Base-by-base conservation (phyloP, 2,797 vertebrate species). In the Silurus lanzhouensis region DNA sequence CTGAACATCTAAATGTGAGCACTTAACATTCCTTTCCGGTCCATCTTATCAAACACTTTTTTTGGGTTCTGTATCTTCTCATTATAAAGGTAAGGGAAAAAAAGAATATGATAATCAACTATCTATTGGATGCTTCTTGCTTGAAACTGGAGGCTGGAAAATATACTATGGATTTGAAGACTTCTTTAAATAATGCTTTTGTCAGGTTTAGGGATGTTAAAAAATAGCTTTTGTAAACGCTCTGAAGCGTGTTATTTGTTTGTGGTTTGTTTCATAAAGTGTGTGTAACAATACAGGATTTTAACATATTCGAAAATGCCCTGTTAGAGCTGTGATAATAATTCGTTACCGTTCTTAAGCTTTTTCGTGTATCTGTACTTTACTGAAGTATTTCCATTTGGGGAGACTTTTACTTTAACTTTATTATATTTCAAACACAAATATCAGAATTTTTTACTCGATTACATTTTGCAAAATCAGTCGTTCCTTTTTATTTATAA, bases 1-100 rank as follows among this genome's bases (percentile, higher is more conserved):
- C 52, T 38, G 31, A 79, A 70, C 78, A 79, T n/a, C 14, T 25
- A 77, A 85, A 83, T 67, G 63, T 52, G 25, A 75, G 22, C 61
- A 52, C 27, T 76, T 76, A 63, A 68, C 44, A 58, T 75, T 81
- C 79, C 61, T 76, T 74, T 68, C 63, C 60, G 25, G 60, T 57
- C 46, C 78, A 57, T 44, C 74, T 67, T 67, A 19, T 46, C 12
- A 57, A 75, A 60, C 79, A 71, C 15, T 27, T 81, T 63, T 81
- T 17, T 79, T 7, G 66, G 55, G 20, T 80, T 61, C 8, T 20
- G 52, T 9, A 20, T 6, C n/a, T 64, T 86, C 55, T 82, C 5
- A 31, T 70, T 57, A 20, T 2, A 31, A 70, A 82, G 66, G 66
- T 82, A 82, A 70, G 79, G 25, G 0, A 63, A 63, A 46, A 61